Evolutionary conservation across 2,113 vertebrate species (phyloP).

Genomic region (pig (Sus scrofa)): T2T-Sscrofa CM000820.6:52046501-52047000

Average conservation of each 20-base stretch:
- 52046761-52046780: not conserved
- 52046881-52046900: not conserved
- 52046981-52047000: not conserved
- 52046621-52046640: not conserved
- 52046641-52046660: not conserved
- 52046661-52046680: not conserved
- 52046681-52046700: not conserved
- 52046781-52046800: not conserved
- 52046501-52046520: not conserved
- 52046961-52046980: not conserved
- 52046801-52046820: not conserved
- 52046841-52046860: not conserved
- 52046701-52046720: not conserved
- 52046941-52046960: not conserved
- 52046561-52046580: not conserved
- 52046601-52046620: not conserved
- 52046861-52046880: not conserved
- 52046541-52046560: not conserved
- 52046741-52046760: not conserved
- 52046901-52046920: not conserved
- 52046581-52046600: not conserved
- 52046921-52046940: not conserved
- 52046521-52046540: not conserved
- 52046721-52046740: not conserved
- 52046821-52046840: not conserved